Base-by-base conservation (phyloP, 2,113 vertebrate species). In the Microtus montanus region DNA sequence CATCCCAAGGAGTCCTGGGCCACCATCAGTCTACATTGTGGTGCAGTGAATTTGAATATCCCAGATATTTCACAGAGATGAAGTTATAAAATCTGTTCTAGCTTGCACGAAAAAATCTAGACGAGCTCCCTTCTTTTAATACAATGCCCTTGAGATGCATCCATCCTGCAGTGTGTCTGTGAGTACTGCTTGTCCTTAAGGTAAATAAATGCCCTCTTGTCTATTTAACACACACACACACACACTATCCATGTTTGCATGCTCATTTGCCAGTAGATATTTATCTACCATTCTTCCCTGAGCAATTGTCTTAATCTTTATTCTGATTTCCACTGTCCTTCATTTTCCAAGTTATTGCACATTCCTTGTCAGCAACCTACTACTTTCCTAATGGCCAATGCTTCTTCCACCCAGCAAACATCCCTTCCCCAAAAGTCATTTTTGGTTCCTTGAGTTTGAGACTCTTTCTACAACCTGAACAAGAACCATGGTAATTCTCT, bases 371-470 rank as follows among this genome's bases (percentile, higher is more conserved):
- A 52, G 7, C 47, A 20, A 2, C 3, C 41, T 74, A 33, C 41
- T 19, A 11, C 4, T 83, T 52, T 26, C 2, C 3, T 54, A 17
- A 22, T 68, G 35, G 26, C 0, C 26, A 38, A 13, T 6, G 28
- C 26, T 20, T 10, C 9, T 5, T 0, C 10, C 41, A 9, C 9
- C 4, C 19, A 24, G 17, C 49, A 58, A 9, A 10, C 7, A 3
- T 5, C 14, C 3, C 13, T 44, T 20, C 9, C 0, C 20, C 3
- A 7, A 2, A 19, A 33, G 22, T 14, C 1, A 24, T 41, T 84
- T 35, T 28, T 17, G 35, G 12, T 47, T 38, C 11, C 26, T 68
- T 49, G 14, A 85, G n/a, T 22, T 80, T 2, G 63, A 58, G 49
- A 33, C 17, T 26, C 14, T 10, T 75, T 49, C 8, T 11, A 2